phyloP scores from a whole-genome alignment of 2,797 vertebrate genomes.

The Champsocephalus esox region DNA sequence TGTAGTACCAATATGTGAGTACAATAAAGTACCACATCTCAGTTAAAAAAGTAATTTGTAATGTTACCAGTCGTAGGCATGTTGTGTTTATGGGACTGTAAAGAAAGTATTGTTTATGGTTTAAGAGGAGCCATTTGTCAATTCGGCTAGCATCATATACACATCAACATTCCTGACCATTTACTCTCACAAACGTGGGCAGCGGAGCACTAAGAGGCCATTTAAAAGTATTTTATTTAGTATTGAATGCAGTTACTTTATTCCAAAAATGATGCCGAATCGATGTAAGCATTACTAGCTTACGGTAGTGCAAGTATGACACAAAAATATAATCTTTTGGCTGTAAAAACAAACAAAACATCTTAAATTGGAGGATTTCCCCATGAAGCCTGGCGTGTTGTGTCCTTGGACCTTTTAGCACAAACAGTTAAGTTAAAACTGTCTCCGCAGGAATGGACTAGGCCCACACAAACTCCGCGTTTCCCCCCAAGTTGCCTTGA shows the following conservation, averaged over 20 bases:
- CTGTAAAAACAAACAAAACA: background rate
- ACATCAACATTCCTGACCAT: background rate
- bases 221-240: background rate
- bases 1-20: too few species aligned
- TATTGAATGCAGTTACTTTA: background rate
- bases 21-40: background rate
- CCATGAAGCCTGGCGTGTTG: background rate
- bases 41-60: too few species aligned
- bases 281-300: accelerated
- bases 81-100: too few species aligned
- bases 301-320: background rate
- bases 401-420: too few species aligned
- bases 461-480: background rate
- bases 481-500: conserved; percentile 13
- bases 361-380: background rate
- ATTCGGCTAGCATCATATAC: background rate
- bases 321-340: accelerated
- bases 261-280: background rate
- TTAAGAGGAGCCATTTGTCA: background rate
- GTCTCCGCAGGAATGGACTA: background rate
- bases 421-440: too few species aligned
- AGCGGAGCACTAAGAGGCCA: conserved; percentile 6
- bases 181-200: background rate
- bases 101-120: too few species aligned
- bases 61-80: background rate